Evolutionary conservation across 2,888 invertebrate genomes (phyloP), one percentile per base, ranked within the genome.

Genomic region (Agrilus mali): DNA sequence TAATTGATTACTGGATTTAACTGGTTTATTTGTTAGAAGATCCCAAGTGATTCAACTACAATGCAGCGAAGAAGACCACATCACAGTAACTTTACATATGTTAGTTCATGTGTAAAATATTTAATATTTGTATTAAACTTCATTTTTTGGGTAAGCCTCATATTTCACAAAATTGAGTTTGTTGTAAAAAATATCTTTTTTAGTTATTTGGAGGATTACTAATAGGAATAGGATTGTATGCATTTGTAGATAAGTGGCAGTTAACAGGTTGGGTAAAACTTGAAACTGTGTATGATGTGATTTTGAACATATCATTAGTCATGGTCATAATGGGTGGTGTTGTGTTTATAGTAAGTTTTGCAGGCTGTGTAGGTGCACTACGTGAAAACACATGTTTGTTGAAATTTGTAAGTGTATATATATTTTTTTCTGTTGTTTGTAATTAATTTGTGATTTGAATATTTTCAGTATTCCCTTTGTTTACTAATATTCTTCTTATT

Each of bases 211-310:
- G 94, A 44, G 88, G 89, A 20, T 67, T 88, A 10, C 68, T 94
- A 37, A 81, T 93, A 45, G 90, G 84, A 7, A 81, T 93, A 47
- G 94, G 93, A 7, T 69, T 88, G 4, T 94, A 93, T 65, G 92
- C 94, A 0, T 89, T 92, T 60, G 81, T 88, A 48, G 93, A 94
- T 60, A 94, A 94, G 73, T 89, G 88, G 81, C 86, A 89, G 59
- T 79, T 87, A 5, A 85, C 83, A 16, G 90, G 89, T 50, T 80
- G 84, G 54, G 78, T 90, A 33, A 81, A 85, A 71, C 67, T 86
- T 53, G 86, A 89, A 58, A 89, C 85, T 40, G 77, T 94, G 10
- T 93, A 93, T 60, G 93, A 94, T 67, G 78, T 93, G 33, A 80
- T 88, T 51, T 70, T 94, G 42, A 93, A 95, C 66, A 83, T 95